Percentiles rank a stretch among this genome's conserved stretches.
These are phyloP conservation scores for Ostrea edulis DNA, from an alignment of 1,140 invertebrate species.

Conservation along the genomic window DNA sequence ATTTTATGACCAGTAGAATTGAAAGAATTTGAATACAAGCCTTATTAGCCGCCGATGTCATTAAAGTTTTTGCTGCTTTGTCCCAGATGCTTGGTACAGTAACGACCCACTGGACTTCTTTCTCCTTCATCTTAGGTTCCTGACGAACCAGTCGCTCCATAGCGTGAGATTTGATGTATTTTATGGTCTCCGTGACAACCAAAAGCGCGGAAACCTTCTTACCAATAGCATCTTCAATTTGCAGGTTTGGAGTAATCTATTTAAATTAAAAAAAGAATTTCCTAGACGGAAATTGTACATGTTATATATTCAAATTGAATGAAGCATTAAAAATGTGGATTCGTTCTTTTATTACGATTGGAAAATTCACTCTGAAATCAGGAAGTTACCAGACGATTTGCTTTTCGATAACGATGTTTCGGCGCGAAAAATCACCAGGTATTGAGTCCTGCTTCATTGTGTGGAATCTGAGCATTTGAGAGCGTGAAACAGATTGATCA, in stretches of 20 bases:
- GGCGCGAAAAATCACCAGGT: conserved; percentile 21
- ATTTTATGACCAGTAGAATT: background rate
- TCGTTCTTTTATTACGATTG: background rate
- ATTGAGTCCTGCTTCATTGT: background rate
- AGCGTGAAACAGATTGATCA: conserved; percentile 15
- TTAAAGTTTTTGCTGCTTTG: background rate
- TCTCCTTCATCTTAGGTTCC: background rate
- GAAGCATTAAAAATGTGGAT: background rate
- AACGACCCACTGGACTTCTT: conserved; percentile 23
- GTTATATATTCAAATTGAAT: conserved; percentile 4
- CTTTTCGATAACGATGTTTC: background rate
- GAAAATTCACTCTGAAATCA: background rate
- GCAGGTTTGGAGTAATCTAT: background rate
- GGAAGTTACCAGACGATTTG: background rate
- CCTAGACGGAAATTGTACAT: background rate
- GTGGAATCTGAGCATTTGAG: background rate
- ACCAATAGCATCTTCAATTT: conserved; percentile 18
- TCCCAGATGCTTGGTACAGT: conserved; percentile 27
- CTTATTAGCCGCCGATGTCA: background rate
- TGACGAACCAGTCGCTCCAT: background rate
- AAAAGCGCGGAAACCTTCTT: conserved; percentile 15
- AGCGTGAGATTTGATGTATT: conserved; percentile 12
- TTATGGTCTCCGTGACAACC: conserved; percentile 24
- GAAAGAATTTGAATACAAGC: background rate
- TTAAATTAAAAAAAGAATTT: background rate